phyloP scores from a whole-genome alignment of 1,140 invertebrate species.

The Megalopta genalis region DNA sequence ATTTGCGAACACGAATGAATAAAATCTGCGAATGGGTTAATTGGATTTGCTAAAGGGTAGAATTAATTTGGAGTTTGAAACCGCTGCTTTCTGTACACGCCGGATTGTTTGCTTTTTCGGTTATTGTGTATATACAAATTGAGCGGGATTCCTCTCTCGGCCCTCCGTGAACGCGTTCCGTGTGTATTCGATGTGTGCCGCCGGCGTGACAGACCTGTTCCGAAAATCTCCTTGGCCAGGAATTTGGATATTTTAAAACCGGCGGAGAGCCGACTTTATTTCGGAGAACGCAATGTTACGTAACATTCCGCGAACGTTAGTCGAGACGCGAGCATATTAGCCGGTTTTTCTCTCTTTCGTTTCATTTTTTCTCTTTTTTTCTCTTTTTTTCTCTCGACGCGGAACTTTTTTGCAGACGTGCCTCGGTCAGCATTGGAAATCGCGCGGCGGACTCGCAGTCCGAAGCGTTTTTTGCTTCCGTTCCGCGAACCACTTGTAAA shows the following conservation, averaged over 20 bases:
- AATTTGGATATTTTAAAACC: background rate
- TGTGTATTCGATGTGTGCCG: too few species aligned
- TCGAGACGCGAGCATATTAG: too few species aligned
- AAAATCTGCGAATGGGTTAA: too few species aligned
- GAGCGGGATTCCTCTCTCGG: too few species aligned
- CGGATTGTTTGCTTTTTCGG: too few species aligned
- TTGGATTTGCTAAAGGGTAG: too few species aligned
- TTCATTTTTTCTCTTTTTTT: too few species aligned
- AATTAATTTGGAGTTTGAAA: too few species aligned
- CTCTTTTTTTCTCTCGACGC: background rate
- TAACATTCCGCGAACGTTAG: background rate
- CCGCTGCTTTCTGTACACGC: too few species aligned
- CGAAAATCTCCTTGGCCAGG: background rate
- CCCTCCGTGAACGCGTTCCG: too few species aligned
- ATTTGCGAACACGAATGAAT: too few species aligned
- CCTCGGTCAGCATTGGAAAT: background rate
- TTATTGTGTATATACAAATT: too few species aligned
- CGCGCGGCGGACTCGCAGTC: background rate
- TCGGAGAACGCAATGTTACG: background rate
- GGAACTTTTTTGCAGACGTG: slow-evolving; percentile 8
- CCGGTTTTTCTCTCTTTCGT: background rate
- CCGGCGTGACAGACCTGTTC: background rate
- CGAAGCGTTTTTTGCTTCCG: background rate
- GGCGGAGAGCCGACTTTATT: background rate
- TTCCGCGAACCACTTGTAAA: background rate